A percentile compares a stretch with the other conserved stretches of the same genome.
Evolutionary conservation across 1,140 invertebrate genomes (phyloP).

Genomic region (Pogonognathellus flavescens): DNA sequence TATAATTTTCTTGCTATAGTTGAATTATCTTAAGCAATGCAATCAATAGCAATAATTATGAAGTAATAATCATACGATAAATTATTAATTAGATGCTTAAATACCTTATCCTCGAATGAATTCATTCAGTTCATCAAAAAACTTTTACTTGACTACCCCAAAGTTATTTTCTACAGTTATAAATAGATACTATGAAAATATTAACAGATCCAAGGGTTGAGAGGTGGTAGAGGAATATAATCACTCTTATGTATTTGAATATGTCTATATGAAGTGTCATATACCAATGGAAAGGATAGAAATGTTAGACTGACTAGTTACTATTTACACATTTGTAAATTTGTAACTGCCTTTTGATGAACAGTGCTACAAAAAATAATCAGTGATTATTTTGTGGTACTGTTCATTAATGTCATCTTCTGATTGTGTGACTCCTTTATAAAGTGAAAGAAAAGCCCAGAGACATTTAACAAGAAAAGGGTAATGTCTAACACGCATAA

Average conservation of each 20-base stretch:
- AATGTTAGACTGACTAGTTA: too few species aligned
- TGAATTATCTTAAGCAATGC: neutral
- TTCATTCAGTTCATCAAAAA: neutral
- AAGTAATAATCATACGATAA: slow-evolving; percentile 12
- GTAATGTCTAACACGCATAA: slow-evolving; percentile 14
- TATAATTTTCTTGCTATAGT: too few species aligned
- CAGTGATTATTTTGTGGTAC: slow-evolving; percentile 32
- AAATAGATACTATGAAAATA: too few species aligned
- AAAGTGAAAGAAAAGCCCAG: neutral
- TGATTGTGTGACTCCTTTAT: neutral
- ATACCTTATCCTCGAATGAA: neutral
- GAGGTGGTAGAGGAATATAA: too few species aligned
- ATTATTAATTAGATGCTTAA: slow-evolving; percentile 10
- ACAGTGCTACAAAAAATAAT: neutral
- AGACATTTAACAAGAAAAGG: slow-evolving; percentile 38
- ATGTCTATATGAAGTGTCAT: too few species aligned
- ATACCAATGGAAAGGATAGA: too few species aligned
- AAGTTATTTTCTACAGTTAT: too few species aligned
- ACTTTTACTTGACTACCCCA: too few species aligned
- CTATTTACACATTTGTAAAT: too few species aligned
- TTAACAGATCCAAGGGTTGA: too few species aligned
- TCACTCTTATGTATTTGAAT: too few species aligned
- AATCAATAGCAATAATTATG: slow-evolving; percentile 38
- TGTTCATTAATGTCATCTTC: neutral
- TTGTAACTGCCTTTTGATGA: too few species aligned